Percentiles rank a stretch among this genome's conserved stretches.
These are phyloP conservation scores for Odocoileus hemionus DNA, from an alignment of 2,113 vertebrate genomes.

Conservation along the genomic window DNA sequence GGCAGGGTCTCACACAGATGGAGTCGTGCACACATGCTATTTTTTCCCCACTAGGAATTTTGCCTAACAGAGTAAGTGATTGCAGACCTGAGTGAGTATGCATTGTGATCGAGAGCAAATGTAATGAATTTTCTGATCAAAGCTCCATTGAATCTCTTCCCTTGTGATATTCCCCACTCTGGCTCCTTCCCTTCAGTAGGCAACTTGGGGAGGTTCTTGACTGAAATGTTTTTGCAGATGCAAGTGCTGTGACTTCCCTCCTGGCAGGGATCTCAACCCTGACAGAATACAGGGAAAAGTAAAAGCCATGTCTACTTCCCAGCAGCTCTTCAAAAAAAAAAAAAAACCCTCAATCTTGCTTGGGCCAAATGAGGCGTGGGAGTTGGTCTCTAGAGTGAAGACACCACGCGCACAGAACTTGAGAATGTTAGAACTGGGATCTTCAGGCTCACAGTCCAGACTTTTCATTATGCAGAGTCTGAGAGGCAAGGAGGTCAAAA, in stretches of 20 bases:
- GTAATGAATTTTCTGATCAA: slow-evolving; percentile 60
- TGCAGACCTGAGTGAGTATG: slow-evolving; percentile 44
- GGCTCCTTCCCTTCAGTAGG: slow-evolving; percentile 34
- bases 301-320: slow-evolving; percentile 7
- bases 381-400: slow-evolving; percentile 21
- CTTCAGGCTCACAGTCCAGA: neutral
- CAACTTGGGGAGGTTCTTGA: slow-evolving; percentile 33
- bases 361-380: neutral
- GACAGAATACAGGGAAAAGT: slow-evolving; percentile 19
- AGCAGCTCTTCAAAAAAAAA: neutral
- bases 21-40: slow-evolving; percentile 42
- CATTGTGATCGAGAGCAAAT: slow-evolving; percentile 54
- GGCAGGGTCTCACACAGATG: slow-evolving; percentile 73
- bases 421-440: neutral
- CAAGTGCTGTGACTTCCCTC: slow-evolving; percentile 46
- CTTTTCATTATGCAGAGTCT: neutral
- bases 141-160: slow-evolving; percentile 25
- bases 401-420: neutral
- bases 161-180: slow-evolving; percentile 4
- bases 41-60: slow-evolving; percentile 65
- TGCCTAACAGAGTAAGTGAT: slow-evolving; percentile 72
- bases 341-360: neutral
- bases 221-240: slow-evolving; percentile 53
- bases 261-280: neutral
- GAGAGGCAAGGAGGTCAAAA: neutral